Conservation (phyloP, 2,888 invertebrate species). For the Zhuqinia jingwanae region DNA sequence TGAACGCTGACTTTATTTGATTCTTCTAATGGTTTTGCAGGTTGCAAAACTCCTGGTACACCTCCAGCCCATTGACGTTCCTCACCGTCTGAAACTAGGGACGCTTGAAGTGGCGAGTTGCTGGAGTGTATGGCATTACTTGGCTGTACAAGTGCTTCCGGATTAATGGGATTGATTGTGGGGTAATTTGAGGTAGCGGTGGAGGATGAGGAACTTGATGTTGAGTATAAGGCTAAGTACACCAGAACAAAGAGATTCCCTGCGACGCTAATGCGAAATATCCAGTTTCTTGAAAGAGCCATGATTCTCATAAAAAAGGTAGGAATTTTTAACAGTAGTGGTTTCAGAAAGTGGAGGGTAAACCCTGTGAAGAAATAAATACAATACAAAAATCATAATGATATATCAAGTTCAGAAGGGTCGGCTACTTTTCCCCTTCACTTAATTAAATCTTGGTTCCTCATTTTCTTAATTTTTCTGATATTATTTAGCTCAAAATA, state of each 20-base stretch:
- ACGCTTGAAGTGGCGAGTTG: conserved; percentile 49
- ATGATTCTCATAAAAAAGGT: conserved; percentile 54
- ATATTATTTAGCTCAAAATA: no score
- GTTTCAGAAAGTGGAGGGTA: not conserved
- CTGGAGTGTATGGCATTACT: conserved; percentile 29
- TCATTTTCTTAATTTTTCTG: not conserved
- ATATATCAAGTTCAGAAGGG: not conserved
- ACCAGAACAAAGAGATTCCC: conserved; percentile 77
- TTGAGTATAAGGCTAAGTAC: conserved; percentile 78
- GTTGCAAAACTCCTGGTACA: conserved; percentile 14
- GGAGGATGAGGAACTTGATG: conserved; percentile 69
- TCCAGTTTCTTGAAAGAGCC: conserved; percentile 77
- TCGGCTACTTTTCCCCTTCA: not conserved
- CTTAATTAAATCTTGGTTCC: not conserved
- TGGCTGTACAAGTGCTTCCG: conserved; percentile 17
- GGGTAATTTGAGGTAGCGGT: conserved; percentile 63
- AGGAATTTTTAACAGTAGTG: not conserved
- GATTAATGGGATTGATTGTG: conserved; percentile 46
- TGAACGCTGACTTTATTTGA: conserved; percentile 44
- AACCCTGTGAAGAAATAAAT: not conserved
- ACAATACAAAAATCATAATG: not conserved
- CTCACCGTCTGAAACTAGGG: conserved; percentile 34
- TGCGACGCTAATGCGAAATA: conserved; percentile 77
- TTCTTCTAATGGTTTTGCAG: conserved; percentile 35
- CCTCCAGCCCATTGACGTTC: conserved; percentile 4